Conservation (phyloP, 2,888 invertebrate genomes). For the Campoplex nolae region DNA sequence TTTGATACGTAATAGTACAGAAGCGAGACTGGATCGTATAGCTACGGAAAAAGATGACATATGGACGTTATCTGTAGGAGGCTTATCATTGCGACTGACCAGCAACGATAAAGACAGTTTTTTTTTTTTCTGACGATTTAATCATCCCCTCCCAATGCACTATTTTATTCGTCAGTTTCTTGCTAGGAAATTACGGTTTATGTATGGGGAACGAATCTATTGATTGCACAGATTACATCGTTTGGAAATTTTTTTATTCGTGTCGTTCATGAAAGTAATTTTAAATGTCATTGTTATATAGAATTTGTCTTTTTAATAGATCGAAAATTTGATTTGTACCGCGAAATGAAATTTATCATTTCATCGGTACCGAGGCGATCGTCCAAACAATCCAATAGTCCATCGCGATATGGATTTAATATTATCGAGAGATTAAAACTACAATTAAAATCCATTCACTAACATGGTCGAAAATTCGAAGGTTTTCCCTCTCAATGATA, state of each 20-base stretch:
- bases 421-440: conserved; percentile 22
- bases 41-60: conserved; percentile 75
- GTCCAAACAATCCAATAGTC: not conserved
- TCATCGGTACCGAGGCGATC: not conserved
- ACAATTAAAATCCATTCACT: not conserved
- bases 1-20: conserved; percentile 40
- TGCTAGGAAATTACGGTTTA: conserved; percentile 6
- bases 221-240: not conserved
- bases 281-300: not conserved
- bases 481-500: not conserved
- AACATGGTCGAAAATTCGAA: not conserved
- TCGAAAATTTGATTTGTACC: not conserved
- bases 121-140: conserved; percentile 68
- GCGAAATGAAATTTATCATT: not conserved
- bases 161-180: conserved; percentile 29
- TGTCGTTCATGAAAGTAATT: not conserved
- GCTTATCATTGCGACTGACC: conserved; percentile 74
- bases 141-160: conserved; percentile 53
- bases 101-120: conserved; percentile 73
- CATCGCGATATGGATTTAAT: conserved; percentile 3
- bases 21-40: conserved; percentile 49
- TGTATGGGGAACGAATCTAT: not conserved
- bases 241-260: not conserved
- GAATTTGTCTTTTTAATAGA: not conserved
- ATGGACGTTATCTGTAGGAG: conserved; percentile 77